These are phyloP conservation scores for Caenorhabditis panamensis DNA, from an alignment of 2,888 invertebrate species.

Conservation along the genomic window DNA sequence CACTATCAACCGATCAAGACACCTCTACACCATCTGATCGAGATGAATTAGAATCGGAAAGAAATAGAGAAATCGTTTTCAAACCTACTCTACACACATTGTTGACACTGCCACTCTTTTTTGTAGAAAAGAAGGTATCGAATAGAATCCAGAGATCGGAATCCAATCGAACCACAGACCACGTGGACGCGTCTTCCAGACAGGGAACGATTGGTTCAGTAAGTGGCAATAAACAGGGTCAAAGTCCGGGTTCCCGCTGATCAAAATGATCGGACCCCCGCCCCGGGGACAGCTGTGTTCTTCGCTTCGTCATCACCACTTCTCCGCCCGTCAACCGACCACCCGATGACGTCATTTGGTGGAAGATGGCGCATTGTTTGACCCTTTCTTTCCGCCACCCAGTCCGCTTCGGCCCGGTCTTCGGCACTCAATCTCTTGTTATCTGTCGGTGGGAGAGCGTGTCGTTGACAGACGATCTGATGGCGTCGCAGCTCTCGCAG, in stretches of 20 bases:
- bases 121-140: no score
- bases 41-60: background rate
- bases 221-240: slow-evolving; percentile 22
- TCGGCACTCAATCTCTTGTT: slow-evolving; percentile 43
- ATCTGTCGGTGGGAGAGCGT: slow-evolving; percentile 36
- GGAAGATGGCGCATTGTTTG: background rate
- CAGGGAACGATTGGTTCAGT: background rate
- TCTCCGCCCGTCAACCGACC: slow-evolving; percentile 5
- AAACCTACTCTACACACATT: no score
- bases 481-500: slow-evolving; percentile 36
- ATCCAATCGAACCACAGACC: slow-evolving; percentile 12
- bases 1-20: no score
- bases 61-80: background rate
- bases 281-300: slow-evolving; percentile 29
- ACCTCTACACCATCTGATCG: no score
- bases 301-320: slow-evolving; percentile 11
- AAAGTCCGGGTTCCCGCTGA: slow-evolving; percentile 20
- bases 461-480: slow-evolving; percentile 52
- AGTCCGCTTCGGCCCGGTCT: background rate
- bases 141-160: background rate
- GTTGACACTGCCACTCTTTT: no score
- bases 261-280: slow-evolving; percentile 16
- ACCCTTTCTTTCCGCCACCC: slow-evolving; percentile 30
- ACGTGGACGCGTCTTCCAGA: slow-evolving; percentile 17
- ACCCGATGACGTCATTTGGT: slow-evolving; percentile 42